Conservation (phyloP, 2,797 vertebrate genomes). For the Microctenopoma lineatum region DNA sequence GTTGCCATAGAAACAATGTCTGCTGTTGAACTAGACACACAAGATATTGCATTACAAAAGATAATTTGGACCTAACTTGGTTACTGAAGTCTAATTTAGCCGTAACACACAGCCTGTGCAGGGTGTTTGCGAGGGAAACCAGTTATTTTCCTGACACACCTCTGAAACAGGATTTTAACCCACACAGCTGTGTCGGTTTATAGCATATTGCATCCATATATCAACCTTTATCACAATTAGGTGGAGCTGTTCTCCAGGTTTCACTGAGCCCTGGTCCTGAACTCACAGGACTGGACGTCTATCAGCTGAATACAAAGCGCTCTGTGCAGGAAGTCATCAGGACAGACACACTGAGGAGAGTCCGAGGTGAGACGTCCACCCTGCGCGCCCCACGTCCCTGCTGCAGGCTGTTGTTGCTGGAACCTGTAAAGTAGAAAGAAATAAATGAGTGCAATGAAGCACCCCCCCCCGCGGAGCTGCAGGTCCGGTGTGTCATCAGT, state of each 20-base stretch:
- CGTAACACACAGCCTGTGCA: neutral
- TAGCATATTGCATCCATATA: neutral
- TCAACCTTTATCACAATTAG: neutral
- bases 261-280: too few relatives aligned
- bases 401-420: constrained; percentile 4
- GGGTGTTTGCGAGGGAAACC: neutral
- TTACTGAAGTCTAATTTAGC: neutral
- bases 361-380: neutral
- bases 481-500: constrained; percentile 23
- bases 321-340: too few relatives aligned
- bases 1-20: constrained; percentile 3
- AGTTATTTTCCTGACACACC: neutral
- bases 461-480: constrained; percentile 10
- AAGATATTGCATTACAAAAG: too few relatives aligned
- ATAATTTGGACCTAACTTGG: too few relatives aligned
- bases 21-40: too few relatives aligned
- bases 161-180: neutral
- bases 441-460: constrained; percentile 31
- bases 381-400: neutral
- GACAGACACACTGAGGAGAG: neutral
- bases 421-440: constrained; percentile 15
- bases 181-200: neutral
- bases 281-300: too few relatives aligned
- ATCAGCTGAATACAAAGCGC: too few relatives aligned
- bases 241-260: too few relatives aligned